Evolutionary conservation across 2,888 invertebrate species (phyloP), one percentile per base, ranked within the genome.

Genomic region (Rhabditophanes sp.): DNA sequence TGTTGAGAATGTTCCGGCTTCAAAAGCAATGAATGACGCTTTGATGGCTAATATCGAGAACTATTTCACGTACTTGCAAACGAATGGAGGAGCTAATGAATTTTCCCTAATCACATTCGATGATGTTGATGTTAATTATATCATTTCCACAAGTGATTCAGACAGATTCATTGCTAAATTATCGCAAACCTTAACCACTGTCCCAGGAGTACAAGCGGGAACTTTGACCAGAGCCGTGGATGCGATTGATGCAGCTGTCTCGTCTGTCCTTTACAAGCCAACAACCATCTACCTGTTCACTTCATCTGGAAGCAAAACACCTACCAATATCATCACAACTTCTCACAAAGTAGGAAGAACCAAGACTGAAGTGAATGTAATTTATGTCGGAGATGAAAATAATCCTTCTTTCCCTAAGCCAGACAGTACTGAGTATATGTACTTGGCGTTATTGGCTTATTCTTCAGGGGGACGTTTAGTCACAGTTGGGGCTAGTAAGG

Each of bases 41-140:
- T 31, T 46, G 9, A 28, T 34, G 17, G 33, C 41, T 19, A 33
- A 37, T 20, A 35, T 50, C 18, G 33, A 36, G 11, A 9, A 33
- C n/a, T 39, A 45, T n/a, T 27, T 50, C 6, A 29, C 35, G 3
- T 4, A 22, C 2, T 37, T 44, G 4, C 44, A 42, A 16, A 32
- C 38, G 16, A 3, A 23, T 2, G 34, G 29, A 1, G 12, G 25
- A 21, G 44, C 43, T 7, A 48, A 39, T 12, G 44, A 44, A 21
- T 46, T 42, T 32, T 36, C 48, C 7, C 32, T 50, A 8, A 28
- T 50, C 20, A 42, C 42, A n/a, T 50, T 45, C 33, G 44, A 50
- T 30, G 46, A 48, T 17, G 15, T 17, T 4, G 25, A 30, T 1
- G 27, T 23, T 19, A 28, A 22, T 16, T 39, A 41, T 21, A 33